Percentiles rank a stretch among this genome's conserved stretches.
Conservation (phyloP, 2,888 invertebrate species). For the Plemyria rubiginata region DNA sequence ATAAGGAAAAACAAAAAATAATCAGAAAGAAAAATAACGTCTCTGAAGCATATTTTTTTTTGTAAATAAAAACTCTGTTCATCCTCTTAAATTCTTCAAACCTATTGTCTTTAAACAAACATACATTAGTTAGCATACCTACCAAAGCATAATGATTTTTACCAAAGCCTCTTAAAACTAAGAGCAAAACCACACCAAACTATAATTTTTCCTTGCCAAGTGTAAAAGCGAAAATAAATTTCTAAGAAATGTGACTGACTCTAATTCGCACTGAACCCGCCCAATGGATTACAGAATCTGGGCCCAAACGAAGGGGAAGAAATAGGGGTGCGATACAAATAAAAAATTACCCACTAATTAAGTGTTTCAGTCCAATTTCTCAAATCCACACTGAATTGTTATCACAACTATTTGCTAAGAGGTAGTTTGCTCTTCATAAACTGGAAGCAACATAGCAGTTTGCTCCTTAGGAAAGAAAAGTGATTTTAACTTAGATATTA, state of each 20-base stretch:
- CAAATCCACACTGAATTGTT: too few relatives aligned
- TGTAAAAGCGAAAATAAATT: conserved; percentile 18
- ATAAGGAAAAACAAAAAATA: conserved; percentile 16
- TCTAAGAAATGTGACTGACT: conserved; percentile 17
- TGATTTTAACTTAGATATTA: too few relatives aligned
- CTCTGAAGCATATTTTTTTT: background rate
- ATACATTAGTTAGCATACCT: background rate
- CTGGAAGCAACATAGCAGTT: too few relatives aligned
- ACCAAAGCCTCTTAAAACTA: background rate
- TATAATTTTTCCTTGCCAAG: conserved; percentile 14
- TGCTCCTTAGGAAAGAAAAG: too few relatives aligned
- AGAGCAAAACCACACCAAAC: background rate
- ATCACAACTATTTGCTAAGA: too few relatives aligned
- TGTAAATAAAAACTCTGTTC: background rate
- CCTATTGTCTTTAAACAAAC: background rate
- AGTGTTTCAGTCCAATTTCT: too few relatives aligned
- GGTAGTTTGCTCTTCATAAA: too few relatives aligned
- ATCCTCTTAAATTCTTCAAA: background rate
- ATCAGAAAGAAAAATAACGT: conserved; percentile 10
- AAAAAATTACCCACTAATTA: too few relatives aligned
- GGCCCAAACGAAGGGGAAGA: conserved; percentile 7
- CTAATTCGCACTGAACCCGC: conserved; percentile 22
- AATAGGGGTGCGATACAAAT: background rate
- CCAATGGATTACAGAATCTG: conserved; percentile 22
- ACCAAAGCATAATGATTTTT: background rate